Conservation (phyloP, 1,140 invertebrate species). For the Trichonephila inaurata region DNA sequence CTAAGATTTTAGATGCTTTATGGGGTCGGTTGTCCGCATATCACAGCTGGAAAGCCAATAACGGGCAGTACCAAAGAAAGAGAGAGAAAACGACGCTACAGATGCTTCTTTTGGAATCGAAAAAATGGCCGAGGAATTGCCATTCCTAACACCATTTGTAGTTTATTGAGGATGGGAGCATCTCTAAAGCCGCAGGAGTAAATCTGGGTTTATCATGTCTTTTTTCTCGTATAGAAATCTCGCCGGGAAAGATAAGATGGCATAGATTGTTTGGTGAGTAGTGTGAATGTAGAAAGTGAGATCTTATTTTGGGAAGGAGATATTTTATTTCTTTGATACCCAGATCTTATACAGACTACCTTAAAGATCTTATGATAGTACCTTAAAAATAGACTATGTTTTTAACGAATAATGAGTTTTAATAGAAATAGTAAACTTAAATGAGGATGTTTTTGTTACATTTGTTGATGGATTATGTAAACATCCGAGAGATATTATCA, state of each 20-base stretch:
- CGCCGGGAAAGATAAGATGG: neutral
- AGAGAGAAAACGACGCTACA: neutral
- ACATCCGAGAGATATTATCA: too few species aligned
- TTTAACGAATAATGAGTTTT: too few species aligned
- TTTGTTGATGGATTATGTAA: too few species aligned
- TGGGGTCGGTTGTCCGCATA: conserved; percentile 5
- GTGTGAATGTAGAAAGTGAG: neutral
- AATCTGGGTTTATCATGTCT: conserved; percentile 9
- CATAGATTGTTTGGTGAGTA: neutral
- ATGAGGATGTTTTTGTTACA: too few species aligned
- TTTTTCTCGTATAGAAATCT: conserved; percentile 17
- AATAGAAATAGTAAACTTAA: too few species aligned
- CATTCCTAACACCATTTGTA: neutral
- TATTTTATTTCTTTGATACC: neutral
- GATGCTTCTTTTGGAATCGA: neutral
- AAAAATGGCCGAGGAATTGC: neutral
- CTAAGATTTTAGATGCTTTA: conserved; percentile 42
- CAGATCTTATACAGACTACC: neutral
- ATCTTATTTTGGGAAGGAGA: neutral
- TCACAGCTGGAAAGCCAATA: conserved; percentile 56
- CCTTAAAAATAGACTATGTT: too few species aligned
- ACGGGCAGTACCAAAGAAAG: neutral
- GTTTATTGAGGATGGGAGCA: conserved; percentile 21
- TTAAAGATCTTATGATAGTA: too few species aligned
- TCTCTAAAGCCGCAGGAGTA: neutral